A percentile compares a stretch with the other conserved stretches of the same genome.
Evolutionary conservation across 2,113 vertebrate species (phyloP).

Genomic region (Peromyscus californicus): DNA sequence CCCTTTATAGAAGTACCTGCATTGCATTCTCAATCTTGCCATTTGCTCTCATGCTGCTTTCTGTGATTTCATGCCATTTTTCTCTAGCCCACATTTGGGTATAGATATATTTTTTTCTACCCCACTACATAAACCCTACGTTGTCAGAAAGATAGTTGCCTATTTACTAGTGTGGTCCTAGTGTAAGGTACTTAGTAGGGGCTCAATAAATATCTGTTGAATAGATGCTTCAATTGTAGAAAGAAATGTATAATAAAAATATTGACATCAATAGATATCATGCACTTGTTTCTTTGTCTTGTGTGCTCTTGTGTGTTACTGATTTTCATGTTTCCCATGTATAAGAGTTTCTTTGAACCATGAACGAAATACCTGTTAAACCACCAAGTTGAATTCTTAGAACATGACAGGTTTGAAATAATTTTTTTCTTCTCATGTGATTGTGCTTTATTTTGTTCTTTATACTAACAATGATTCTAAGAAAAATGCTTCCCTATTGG

Average conservation of each 20-base stretch:
- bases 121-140: neutral
- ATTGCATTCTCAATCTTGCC: accelerated
- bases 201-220: neutral
- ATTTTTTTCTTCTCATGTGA: neutral
- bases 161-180: neutral
- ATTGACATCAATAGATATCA: neutral
- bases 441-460: neutral
- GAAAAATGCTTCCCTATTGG: neutral
- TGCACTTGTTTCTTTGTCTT: neutral
- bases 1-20: neutral
- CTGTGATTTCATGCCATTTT: neutral
- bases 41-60: neutral
- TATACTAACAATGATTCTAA: neutral
- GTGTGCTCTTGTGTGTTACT: neutral
- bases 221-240: neutral
- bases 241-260: neutral
- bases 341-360: neutral
- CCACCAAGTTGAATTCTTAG: neutral
- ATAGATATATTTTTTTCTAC: neutral
- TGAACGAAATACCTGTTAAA: neutral
- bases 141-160: neutral
- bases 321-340: neutral
- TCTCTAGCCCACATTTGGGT: neutral
- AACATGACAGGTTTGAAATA: neutral
- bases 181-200: neutral